A percentile compares a stretch with the other conserved stretches of the same genome.
These are phyloP conservation scores for Nephotettix cincticeps DNA, from an alignment of 1,140 invertebrate genomes.

Conservation along the genomic window DNA sequence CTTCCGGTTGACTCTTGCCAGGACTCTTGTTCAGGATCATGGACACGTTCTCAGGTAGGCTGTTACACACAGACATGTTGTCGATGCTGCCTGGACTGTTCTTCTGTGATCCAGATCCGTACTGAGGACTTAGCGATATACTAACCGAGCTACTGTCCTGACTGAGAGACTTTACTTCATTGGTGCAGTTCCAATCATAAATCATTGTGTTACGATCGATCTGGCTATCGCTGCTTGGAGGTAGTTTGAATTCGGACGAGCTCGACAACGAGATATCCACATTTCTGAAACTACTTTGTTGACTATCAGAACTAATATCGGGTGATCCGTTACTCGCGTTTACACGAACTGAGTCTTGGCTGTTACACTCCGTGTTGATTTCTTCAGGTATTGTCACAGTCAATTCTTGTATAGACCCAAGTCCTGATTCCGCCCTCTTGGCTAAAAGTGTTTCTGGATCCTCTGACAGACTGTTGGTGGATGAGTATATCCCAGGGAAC, in stretches of 20 bases:
- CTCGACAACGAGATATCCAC: slow-evolving; percentile 5
- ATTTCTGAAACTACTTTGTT: slow-evolving; percentile 26
- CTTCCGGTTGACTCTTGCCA: slow-evolving; percentile 4
- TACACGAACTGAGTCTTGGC: slow-evolving; percentile 33
- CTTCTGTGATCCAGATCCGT: too few relatives aligned
- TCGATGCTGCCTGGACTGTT: background rate
- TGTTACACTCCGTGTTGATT: slow-evolving; percentile 35
- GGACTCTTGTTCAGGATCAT: background rate
- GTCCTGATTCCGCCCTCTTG: slow-evolving; percentile 10
- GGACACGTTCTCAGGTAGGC: background rate
- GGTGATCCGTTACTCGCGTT: slow-evolving; percentile 31
- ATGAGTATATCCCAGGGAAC: too few relatives aligned
- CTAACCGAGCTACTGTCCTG: background rate
- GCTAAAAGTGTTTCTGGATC: slow-evolving; percentile 18
- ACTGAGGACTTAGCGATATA: too few relatives aligned
- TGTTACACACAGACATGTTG: slow-evolving; percentile 9
- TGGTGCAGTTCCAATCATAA: background rate
- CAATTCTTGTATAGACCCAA: slow-evolving; percentile 10
- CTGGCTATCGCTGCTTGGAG: slow-evolving; percentile 12
- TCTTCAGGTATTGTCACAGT: slow-evolving; percentile 31
- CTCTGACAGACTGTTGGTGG: too few relatives aligned
- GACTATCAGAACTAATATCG: slow-evolving; percentile 33
- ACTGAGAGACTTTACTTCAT: background rate
- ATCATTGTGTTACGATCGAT: background rate
- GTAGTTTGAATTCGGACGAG: slow-evolving; percentile 18